Percentiles rank a stretch among this genome's conserved stretches.
These are phyloP conservation scores for Drosophila villosipedis DNA, from an alignment of 2,888 invertebrate species.

Conservation along the genomic window DNA sequence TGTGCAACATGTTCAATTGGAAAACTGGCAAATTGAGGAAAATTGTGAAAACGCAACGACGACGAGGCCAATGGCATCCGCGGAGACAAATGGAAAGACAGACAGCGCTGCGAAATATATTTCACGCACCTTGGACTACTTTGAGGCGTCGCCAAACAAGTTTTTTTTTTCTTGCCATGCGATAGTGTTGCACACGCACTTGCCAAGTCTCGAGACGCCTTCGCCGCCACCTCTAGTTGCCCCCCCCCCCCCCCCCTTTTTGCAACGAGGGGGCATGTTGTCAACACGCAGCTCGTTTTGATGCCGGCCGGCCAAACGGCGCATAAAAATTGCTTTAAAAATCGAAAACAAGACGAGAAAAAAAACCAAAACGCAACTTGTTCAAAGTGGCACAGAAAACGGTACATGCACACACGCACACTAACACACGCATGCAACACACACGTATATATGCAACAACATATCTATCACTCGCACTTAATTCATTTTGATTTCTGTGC, in stretches of 20 bases:
- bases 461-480: slow-evolving; percentile 81
- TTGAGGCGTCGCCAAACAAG: slow-evolving; percentile 71
- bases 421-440: slow-evolving; percentile 15
- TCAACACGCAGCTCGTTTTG: slow-evolving; percentile 66
- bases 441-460: slow-evolving; percentile 48
- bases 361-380: slow-evolving; percentile 52
- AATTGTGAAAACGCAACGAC: slow-evolving; percentile 51
- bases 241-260: slow-evolving; percentile 1
- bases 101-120: slow-evolving; percentile 64
- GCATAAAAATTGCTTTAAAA: slow-evolving; percentile 71
- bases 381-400: slow-evolving; percentile 75
- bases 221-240: slow-evolving; percentile 18
- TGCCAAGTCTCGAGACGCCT: slow-evolving; percentile 64
- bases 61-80: slow-evolving; percentile 52
- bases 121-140: slow-evolving; percentile 79
- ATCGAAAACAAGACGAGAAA: slow-evolving; percentile 66
- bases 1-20: slow-evolving; percentile 17
- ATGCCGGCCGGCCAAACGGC: slow-evolving; percentile 70
- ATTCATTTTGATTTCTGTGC: slow-evolving; percentile 80
- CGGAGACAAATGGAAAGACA: slow-evolving; percentile 27
- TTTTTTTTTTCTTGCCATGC: slow-evolving; percentile 37
- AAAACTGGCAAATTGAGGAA: slow-evolving; percentile 43
- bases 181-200: slow-evolving; percentile 54
- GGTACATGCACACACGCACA: slow-evolving; percentile 50
- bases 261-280: slow-evolving; percentile 38